Evolutionary conservation across 2,888 invertebrate genomes (phyloP).

Genomic region (Tetragonisca angustula): DNA sequence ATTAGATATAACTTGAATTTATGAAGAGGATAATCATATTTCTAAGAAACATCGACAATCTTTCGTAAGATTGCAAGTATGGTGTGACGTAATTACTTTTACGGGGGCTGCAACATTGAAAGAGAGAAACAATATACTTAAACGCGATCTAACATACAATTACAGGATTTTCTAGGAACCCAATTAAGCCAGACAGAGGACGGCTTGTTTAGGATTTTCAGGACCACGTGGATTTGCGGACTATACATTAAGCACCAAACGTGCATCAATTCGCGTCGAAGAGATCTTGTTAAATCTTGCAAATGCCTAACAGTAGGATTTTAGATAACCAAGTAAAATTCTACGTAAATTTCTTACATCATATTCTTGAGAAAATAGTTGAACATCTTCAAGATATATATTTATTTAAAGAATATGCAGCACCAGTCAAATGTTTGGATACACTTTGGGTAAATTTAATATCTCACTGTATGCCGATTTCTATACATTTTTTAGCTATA

Average conservation of each 20-base stretch:
- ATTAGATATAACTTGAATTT: neutral
- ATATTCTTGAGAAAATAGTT: neutral
- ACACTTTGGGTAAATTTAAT: too few species aligned
- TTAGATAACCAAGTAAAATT: neutral
- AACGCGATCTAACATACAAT: constrained; percentile 47
- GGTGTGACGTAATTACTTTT: neutral
- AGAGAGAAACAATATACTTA: constrained; percentile 38
- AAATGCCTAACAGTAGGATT: constrained; percentile 36
- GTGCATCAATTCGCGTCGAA: constrained; percentile 47
- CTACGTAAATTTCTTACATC: neutral
- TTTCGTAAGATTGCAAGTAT: neutral
- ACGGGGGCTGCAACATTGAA: constrained; percentile 2
- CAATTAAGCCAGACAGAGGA: constrained; percentile 57
- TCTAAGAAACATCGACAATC: neutral
- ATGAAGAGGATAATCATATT: neutral
- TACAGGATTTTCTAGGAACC: constrained; percentile 57
- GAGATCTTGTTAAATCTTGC: constrained; percentile 49
- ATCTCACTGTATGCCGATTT: too few species aligned
- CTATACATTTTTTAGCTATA: too few species aligned
- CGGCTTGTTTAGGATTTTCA: constrained; percentile 64
- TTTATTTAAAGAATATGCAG: too few species aligned
- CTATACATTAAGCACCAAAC: constrained; percentile 55
- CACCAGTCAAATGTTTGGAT: too few species aligned
- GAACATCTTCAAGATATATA: neutral
- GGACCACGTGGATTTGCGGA: constrained; percentile 50